These are phyloP conservation scores for Drosophila incognita DNA, from an alignment of 2,888 invertebrate species.

Conservation along the genomic window DNA sequence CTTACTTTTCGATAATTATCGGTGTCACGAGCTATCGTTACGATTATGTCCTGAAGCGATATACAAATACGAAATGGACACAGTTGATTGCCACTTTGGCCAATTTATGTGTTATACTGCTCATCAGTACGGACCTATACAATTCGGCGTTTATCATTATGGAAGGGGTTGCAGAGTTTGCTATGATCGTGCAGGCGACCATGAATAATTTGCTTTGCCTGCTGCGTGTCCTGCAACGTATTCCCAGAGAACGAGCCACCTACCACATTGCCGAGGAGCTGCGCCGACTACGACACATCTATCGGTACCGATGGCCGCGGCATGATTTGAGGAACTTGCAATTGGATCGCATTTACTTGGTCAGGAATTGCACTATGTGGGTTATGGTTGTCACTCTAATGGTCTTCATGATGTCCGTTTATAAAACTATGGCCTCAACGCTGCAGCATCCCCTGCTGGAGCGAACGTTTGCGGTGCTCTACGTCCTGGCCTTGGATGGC, in stretches of 20 bases:
- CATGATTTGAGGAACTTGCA: not conserved
- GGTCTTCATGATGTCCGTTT: not conserved
- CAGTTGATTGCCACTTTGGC: constrained; percentile 33
- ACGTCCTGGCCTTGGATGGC: constrained; percentile 11
- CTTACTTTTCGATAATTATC: constrained; percentile 37
- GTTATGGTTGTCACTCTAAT: not conserved
- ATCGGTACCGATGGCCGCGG: constrained; percentile 2
- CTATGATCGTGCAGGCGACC: constrained; percentile 4
- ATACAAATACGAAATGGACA: constrained; percentile 22
- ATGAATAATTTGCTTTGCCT: constrained; percentile 31
- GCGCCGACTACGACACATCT: constrained; percentile 11
- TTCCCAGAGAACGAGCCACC: constrained; percentile 25
- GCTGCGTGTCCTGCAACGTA: constrained; percentile 31
- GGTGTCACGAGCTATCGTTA: constrained; percentile 53
- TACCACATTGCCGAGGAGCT: constrained; percentile 4
- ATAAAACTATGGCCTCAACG: accelerated
- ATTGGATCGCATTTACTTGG: constrained; percentile 27
- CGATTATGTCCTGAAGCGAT: constrained; percentile 24
- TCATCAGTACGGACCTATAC: not conserved
- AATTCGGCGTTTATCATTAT: accelerated
- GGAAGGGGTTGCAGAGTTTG: not conserved
- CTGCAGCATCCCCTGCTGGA: accelerated
- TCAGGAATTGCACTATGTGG: constrained; percentile 35
- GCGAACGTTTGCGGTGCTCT: not conserved
- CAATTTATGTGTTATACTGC: constrained; percentile 3